A percentile compares a stretch with the other conserved stretches of the same genome.
Conservation (phyloP, 2,797 vertebrate genomes). For the Gastrophryne carolinensis region DNA sequence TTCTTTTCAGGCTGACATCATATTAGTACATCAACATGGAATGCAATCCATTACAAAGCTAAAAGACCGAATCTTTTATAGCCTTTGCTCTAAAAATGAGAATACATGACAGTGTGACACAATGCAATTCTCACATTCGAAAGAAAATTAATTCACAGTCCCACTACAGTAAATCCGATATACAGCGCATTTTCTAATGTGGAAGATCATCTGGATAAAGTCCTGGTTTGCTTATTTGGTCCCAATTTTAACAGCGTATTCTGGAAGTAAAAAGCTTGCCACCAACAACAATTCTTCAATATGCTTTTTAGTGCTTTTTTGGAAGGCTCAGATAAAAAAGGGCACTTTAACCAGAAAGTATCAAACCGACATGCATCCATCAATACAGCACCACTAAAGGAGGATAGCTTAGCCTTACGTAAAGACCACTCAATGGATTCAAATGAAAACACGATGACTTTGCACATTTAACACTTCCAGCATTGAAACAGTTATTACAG, state of each 20-base stretch:
- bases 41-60: background rate
- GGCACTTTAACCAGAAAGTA: constrained; percentile 18
- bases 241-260: constrained; percentile 18
- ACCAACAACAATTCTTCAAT: background rate
- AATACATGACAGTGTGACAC: background rate
- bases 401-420: background rate
- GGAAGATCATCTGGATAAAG: constrained; percentile 25
- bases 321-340: constrained; percentile 35
- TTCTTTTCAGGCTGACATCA: background rate
- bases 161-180: constrained; percentile 9
- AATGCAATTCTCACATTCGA: background rate
- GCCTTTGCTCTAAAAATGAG: background rate
- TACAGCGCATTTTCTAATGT: constrained; percentile 27
- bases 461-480: constrained; percentile 6
- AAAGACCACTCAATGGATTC: background rate
- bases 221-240: constrained; percentile 11
- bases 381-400: background rate
- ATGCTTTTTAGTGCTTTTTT: background rate
- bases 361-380: background rate
- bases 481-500: constrained; percentile 28
- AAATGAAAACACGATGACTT: constrained; percentile 3
- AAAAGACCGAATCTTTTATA: background rate
- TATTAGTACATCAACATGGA: background rate
- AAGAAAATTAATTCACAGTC: background rate
- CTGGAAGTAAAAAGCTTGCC: constrained; percentile 6